phyloP scores from a whole-genome alignment of 2,797 vertebrate genomes.

The Gallinago nigripennis region DNA sequence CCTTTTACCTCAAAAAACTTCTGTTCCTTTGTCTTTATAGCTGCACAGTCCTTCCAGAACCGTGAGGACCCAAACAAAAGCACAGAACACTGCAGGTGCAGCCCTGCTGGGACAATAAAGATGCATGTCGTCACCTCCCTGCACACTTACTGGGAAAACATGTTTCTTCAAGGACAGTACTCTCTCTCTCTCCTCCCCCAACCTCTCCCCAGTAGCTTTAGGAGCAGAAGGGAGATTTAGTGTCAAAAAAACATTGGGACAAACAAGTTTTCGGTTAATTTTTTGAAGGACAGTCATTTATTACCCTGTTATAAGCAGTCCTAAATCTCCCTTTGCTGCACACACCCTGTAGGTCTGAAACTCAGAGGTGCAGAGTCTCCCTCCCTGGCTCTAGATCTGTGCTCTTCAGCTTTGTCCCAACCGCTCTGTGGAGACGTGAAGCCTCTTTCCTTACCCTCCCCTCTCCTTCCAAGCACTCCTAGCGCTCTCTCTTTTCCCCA shows the following conservation, averaged over 20 bases:
- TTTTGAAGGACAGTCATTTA: not conserved
- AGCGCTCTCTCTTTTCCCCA: not conserved
- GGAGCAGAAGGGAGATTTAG: not conserved
- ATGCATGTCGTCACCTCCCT: not conserved
- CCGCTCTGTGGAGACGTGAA: not conserved
- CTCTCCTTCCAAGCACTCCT: not conserved
- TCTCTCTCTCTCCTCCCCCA: not conserved
- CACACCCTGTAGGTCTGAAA: not conserved
- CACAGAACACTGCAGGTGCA: constrained; percentile 3
- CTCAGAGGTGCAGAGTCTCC: not conserved
- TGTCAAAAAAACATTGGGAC: not conserved
- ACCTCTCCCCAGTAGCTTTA: not conserved
- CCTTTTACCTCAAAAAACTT: not conserved
- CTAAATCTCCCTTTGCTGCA: not conserved
- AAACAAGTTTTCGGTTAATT: not conserved
- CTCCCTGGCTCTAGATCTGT: not conserved
- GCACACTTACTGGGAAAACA: not conserved
- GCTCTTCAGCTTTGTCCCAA: not conserved
- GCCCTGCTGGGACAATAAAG: constrained; percentile 8
- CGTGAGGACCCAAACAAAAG: not conserved
- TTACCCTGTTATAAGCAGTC: not conserved
- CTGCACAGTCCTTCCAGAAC: not conserved
- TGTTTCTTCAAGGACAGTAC: constrained; percentile 18
- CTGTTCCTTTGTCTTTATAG: not conserved
- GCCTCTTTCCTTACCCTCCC: not conserved